Evolutionary conservation across 2,113 vertebrate genomes (phyloP), one percentile per base, ranked within the genome.

Genomic region (Albula goreensis): DNA sequence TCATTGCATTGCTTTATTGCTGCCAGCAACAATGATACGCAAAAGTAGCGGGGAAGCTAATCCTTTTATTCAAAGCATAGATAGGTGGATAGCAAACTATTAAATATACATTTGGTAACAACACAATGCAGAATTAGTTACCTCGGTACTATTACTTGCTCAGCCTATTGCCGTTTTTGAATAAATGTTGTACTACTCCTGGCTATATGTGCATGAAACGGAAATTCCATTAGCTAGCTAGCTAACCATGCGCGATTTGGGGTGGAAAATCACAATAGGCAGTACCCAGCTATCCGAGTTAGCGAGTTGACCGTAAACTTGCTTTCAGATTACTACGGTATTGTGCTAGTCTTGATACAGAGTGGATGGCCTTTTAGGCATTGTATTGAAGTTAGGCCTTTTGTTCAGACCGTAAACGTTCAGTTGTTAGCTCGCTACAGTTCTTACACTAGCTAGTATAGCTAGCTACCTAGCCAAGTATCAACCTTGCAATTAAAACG

Each of bases 391-490:
- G n/a, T 74, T 11, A 74, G 70, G 70, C 70, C 70, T 57, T 86
- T 87, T 81, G 56, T 48, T 78, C 85, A 90, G 92, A 88, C 50
- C 49, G 50, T 31, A 56, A 17, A 41, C 31, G 31, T 41, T 41
- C 31, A 41, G 31, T 41, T 41, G 90, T 88, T 90, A 90, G 88
- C 90, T 60, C 31, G 50, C 19, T 78, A 78, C n/a, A 31, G 41
- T 41, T 41, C 31, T 48, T 48, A 70, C 83, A 84, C 83, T 93
- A 92, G 89, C 91, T 49, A 22, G 82, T 80, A 56, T 85, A 22
- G 74, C 17, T 63, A n/a, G 78, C 85, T 88, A 80, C 0, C 78
- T 25, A 56, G 52, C 15, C 77, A 83, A 50, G 22, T 77, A 49
- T 79, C 78, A 80, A 48, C 66, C 41, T 57, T 48, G 49, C 51